Evolutionary conservation across 2,113 vertebrate genomes (phyloP).

Genomic region (Centropus bengalensis): DNA sequence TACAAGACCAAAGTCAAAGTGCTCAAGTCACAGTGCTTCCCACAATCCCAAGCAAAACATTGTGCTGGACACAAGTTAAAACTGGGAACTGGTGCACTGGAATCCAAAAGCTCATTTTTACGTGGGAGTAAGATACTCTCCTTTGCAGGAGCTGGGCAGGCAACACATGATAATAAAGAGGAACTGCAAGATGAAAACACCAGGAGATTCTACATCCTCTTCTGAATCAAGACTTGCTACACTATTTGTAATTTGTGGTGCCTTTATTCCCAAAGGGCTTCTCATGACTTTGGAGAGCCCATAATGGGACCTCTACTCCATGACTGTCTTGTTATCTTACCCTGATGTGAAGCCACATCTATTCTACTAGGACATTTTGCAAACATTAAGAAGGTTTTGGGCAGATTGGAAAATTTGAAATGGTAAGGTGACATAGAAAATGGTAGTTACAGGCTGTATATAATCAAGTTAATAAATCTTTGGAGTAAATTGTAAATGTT

Average conservation of each 20-base stretch:
- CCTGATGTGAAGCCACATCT: neutral
- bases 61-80: neutral
- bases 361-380: neutral
- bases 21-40: neutral
- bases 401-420: neutral
- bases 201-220: neutral
- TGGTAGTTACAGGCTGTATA: neutral
- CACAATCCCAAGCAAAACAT: neutral
- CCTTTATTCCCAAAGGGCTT: neutral
- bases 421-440: neutral
- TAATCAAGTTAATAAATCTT: neutral
- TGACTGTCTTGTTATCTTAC: accelerated
- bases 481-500: neutral
- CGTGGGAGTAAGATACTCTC: neutral
- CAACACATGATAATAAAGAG: neutral
- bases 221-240: neutral
- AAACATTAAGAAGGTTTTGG: neutral
- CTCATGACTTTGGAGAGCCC: neutral
- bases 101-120: neutral
- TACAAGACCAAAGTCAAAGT: neutral
- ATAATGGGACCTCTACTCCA: neutral
- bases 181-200: neutral
- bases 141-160: neutral
- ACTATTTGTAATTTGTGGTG: neutral
- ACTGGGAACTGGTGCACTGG: accelerated